phyloP scores from a whole-genome alignment of 2,113 vertebrate genomes.

The Propithecus coquereli region DNA sequence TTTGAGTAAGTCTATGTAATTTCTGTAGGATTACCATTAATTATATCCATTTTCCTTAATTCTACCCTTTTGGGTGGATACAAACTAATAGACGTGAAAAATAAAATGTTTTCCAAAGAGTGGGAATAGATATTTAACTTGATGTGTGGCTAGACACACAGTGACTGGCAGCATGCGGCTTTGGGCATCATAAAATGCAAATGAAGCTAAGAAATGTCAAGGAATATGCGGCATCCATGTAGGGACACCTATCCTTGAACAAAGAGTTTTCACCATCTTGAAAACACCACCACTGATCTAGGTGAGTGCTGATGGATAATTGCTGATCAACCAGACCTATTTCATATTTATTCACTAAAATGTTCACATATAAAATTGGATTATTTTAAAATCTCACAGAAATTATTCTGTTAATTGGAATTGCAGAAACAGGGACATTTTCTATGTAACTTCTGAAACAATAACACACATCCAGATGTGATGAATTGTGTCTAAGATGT shows the following conservation, averaged over 20 bases:
- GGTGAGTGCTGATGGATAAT: slow-evolving; percentile 61
- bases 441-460: not conserved
- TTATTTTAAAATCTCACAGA: slow-evolving; percentile 45
- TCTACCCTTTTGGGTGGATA: not conserved
- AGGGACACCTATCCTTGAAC: slow-evolving; percentile 61
- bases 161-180: slow-evolving; percentile 44
- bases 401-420: slow-evolving; percentile 26
- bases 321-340: slow-evolving; percentile 69
- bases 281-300: slow-evolving; percentile 55
- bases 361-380: slow-evolving; percentile 5
- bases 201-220: slow-evolving; percentile 53
- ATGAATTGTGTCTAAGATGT: not conserved
- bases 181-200: slow-evolving; percentile 71
- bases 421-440: not conserved
- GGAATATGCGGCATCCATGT: slow-evolving; percentile 54
- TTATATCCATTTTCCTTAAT: not conserved
- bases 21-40: not conserved
- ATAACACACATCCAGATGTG: not conserved
- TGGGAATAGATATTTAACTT: not conserved
- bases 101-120: not conserved
- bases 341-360: slow-evolving; percentile 70
- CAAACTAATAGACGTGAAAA: not conserved
- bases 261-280: slow-evolving; percentile 63
- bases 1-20: not conserved
- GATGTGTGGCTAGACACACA: not conserved